Evolutionary conservation across 1,140 invertebrate genomes (phyloP), one percentile per base, ranked within the genome.

Genomic region (Diorhabda carinulata): DNA sequence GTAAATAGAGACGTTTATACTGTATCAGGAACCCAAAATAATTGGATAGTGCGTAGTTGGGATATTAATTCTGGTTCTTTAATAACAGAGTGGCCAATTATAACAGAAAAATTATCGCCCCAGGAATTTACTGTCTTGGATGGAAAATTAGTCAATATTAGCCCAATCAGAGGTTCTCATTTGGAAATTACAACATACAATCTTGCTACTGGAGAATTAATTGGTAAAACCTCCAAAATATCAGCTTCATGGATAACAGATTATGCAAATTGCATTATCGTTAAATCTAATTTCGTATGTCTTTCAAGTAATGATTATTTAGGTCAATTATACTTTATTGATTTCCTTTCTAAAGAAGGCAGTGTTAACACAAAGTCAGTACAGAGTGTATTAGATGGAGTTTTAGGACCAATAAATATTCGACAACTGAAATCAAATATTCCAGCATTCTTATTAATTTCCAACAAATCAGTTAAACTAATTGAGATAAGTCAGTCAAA

Each of bases 21-120:
- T 0, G 86, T 95, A 2, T 89, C 87, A 66, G 91, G 91, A 9
- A 84, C 85, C 70, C 58, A 66, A 56, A 90, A 89, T 70, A 87
- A 88, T 3, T 90, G 87, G 64, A 79, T 92, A 66, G 87, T 95
- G 7, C 82, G 93, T 67, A 90, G 89, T 43, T 95, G 93, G 91
- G 89, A 92, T 77, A 79, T 87, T 9, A 86, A 86, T 9, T 89
- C 87, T 75, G 93, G 93, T 72, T 81, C 86, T 43, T 75, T 86
- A 3, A 70, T 85, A 8, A 87, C 84, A 83, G 88, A 89, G 74
- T 89, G 87, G 87, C 84, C 84, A 83, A 82, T 67, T 79, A 80
- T 82, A 4, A 78, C 83, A 0, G 81, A 82, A 3, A 82, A 83
- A 3, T 79, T 82, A 7, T 79, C 82, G 68, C 82, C 83, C 0